Base-by-base conservation (phyloP, 1,140 invertebrate genomes). In the Campodea augens region DNA sequence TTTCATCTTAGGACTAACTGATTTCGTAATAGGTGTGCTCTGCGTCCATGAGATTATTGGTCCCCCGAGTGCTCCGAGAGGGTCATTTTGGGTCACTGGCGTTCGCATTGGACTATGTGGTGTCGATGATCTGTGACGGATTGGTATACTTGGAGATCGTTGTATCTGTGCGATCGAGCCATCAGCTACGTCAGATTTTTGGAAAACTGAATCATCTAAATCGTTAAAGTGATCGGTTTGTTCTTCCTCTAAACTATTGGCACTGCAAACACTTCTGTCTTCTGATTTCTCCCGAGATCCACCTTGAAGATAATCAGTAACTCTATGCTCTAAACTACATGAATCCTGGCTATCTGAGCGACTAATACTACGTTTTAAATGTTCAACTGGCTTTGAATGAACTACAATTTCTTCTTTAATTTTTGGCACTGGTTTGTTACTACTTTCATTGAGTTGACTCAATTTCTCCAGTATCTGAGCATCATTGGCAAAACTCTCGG, bases 71-170 rank as follows among this genome's bases (percentile, higher is more conserved):
- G 86, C 83, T 7, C 88, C 89, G 21, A 93, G 62, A 1, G 89
- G 89, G 67, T 92, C 88, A 59, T 89, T 89, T 57, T 86, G 74
- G 2, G 86, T 82, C 1, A 91, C 83, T 2, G 82, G 79, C 19
- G 82, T 87, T 37, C 84, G 67, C 18, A 77, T 49, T 32, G 71
- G 70, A 55, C 68, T 71, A 52, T 58, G 50, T 52, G 60, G 71
- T n/a, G n/a, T n/a, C n/a, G n/a, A n/a, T 21, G 71, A 71, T 46
- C 75, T 62, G n/a, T n/a, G n/a, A 58, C 76, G 78, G 53, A 56
- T 60, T 27, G 58, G 53, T 47, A 60, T 62, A 48, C 55, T 59
- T 0, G 59, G 52, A n/a, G 61, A 57, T 43, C 55, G 52, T 48
- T 66, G 27, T n/a, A n/a, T n/a, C n/a, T n/a, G n/a, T n/a, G n/a